phyloP scores from a whole-genome alignment of 1,140 invertebrate genomes.

The Drosophila kohkoa region DNA sequence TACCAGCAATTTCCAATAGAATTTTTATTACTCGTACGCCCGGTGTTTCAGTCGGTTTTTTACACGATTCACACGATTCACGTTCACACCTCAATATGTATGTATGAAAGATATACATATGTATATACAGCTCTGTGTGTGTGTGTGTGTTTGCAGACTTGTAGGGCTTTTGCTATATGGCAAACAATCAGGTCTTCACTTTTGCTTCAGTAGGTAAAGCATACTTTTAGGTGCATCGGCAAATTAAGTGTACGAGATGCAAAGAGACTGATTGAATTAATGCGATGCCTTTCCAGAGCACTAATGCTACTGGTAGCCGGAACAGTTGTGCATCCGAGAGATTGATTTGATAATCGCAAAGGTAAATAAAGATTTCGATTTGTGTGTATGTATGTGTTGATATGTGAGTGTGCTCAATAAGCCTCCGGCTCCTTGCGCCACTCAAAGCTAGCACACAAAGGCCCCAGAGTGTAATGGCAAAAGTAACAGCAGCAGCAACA shows the following conservation, averaged over 20 bases:
- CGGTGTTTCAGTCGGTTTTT: conserved; percentile 19
- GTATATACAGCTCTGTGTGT: neutral
- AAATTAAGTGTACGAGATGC: neutral
- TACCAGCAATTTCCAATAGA: conserved; percentile 5
- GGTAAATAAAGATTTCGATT: conserved; percentile 8
- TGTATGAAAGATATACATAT: neutral
- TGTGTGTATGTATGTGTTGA: neutral
- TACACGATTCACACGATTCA: conserved; percentile 3
- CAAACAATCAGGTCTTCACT: neutral
- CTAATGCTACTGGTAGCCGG: neutral
- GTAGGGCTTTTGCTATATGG: neutral
- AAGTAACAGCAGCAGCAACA: no score
- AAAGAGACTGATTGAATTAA: conserved; percentile 11
- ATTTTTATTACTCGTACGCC: conserved; percentile 26
- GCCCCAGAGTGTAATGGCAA: no score
- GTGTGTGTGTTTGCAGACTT: neutral
- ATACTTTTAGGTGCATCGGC: conserved; percentile 1
- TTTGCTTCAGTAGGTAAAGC: neutral
- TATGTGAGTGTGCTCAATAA: no score
- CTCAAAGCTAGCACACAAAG: no score
- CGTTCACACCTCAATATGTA: conserved; percentile 13
- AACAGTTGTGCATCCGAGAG: neutral
- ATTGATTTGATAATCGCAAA: conserved; percentile 27
- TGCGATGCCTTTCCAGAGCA: neutral
- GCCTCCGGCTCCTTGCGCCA: no score